These are phyloP conservation scores for Amphiprion clarkii DNA, from an alignment of 2,797 vertebrate genomes.

Conservation along the genomic window DNA sequence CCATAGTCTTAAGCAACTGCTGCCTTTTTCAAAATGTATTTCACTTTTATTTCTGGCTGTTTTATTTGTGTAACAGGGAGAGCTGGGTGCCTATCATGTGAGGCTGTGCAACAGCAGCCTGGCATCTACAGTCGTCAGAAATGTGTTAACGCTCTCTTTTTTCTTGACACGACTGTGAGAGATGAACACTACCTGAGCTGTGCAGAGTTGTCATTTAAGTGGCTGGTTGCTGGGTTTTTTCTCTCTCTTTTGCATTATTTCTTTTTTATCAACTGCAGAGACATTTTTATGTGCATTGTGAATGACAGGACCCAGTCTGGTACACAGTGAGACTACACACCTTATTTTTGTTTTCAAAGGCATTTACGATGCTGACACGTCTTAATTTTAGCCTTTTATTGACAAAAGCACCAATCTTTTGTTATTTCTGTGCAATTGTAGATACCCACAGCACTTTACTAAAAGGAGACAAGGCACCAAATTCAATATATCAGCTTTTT, in stretches of 20 bases:
- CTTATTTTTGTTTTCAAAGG: conserved; percentile 41
- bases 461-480: conserved; percentile 29
- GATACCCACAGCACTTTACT: conserved; percentile 37
- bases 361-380: conserved; percentile 22
- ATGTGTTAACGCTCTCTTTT: conserved; percentile 51
- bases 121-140: conserved; percentile 57
- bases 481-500: conserved; percentile 64
- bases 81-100: conserved; percentile 57
- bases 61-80: conserved; percentile 50
- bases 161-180: conserved; percentile 50
- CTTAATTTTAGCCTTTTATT: conserved; percentile 44
- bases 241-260: background rate
- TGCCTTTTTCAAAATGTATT: conserved; percentile 19
- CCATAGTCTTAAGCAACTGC: conserved; percentile 15
- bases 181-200: conserved; percentile 60
- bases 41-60: conserved; percentile 28
- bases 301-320: conserved; percentile 45
- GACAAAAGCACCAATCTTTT: conserved; percentile 3
- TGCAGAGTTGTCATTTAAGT: conserved; percentile 63
- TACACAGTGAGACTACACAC: conserved; percentile 25
- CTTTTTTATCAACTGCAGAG: conserved; percentile 15
- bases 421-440: conserved; percentile 28
- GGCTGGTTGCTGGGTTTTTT: conserved; percentile 43
- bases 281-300: conserved; percentile 40
- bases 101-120: conserved; percentile 55